These are phyloP conservation scores for Hestina assimilis DNA, from an alignment of 1,140 invertebrate genomes.

Conservation along the genomic window DNA sequence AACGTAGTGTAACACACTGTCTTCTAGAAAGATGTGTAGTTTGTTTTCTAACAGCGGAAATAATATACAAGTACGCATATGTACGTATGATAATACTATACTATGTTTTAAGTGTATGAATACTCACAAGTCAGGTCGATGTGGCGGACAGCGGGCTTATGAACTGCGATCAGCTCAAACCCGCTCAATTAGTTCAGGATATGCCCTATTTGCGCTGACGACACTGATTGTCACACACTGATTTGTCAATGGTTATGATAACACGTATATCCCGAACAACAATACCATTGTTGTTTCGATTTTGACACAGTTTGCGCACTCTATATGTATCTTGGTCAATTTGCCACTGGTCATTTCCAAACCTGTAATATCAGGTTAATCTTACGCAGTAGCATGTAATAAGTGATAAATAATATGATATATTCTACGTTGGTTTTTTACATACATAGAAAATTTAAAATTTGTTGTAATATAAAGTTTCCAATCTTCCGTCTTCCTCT, in stretches of 20 bases:
- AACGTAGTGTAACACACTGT: too few relatives aligned
- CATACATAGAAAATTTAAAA: too few relatives aligned
- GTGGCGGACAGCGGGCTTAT: constrained; percentile 32
- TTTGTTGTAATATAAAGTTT: too few relatives aligned
- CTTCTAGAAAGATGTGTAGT: too few relatives aligned
- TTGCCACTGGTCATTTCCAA: too few relatives aligned
- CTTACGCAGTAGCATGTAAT: too few relatives aligned
- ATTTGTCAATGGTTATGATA: constrained; percentile 8
- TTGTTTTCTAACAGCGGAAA: too few relatives aligned
- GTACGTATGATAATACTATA: too few relatives aligned
- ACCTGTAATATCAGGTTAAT: too few relatives aligned
- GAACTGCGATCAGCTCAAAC: constrained; percentile 35
- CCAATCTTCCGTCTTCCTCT: too few relatives aligned
- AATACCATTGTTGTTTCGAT: not conserved
- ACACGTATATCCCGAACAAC: not conserved
- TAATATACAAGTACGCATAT: not conserved
- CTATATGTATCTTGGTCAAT: not conserved
- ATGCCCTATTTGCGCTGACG: constrained; percentile 57
- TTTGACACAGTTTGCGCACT: not conserved
- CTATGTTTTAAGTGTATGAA: not conserved
- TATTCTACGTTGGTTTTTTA: too few relatives aligned
- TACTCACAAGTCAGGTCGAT: constrained; percentile 43
- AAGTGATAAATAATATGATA: too few relatives aligned
- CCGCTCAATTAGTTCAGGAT: constrained; percentile 64
- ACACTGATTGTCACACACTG: constrained; percentile 49